These are phyloP conservation scores for Sandelia bainsii DNA, from an alignment of 2,797 vertebrate species.

Conservation along the genomic window DNA sequence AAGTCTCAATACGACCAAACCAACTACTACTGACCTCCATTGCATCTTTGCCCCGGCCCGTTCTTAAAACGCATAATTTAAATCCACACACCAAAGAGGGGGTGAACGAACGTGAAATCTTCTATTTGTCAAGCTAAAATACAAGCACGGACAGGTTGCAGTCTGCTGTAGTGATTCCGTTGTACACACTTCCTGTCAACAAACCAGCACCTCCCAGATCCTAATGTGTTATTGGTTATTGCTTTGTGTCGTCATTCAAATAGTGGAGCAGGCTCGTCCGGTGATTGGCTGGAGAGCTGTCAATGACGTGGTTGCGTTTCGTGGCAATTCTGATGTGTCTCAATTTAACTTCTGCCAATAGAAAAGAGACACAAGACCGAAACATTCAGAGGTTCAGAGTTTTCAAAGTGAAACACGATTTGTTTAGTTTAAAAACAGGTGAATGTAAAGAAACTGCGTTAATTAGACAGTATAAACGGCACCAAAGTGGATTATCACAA, in stretches of 20 bases:
- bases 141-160: neutral
- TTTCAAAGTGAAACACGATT: neutral
- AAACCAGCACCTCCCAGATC: slow-evolving; percentile 68
- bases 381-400: slow-evolving; percentile 15
- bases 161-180: slow-evolving; percentile 34
- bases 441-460: no score
- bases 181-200: slow-evolving; percentile 84
- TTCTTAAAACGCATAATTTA: slow-evolving; percentile 84
- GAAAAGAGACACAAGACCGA: slow-evolving; percentile 63
- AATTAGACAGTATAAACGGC: no score
- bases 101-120: slow-evolving; percentile 27
- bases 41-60: slow-evolving; percentile 89
- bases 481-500: no score
- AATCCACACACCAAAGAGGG: slow-evolving; percentile 45
- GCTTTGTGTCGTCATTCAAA: neutral
- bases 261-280: rapidly evolving
- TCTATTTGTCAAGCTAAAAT: slow-evolving; percentile 27
- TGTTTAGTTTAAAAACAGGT: neutral
- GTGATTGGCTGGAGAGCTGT: slow-evolving; percentile 66
- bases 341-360: slow-evolving; percentile 59
- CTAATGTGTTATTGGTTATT: slow-evolving; percentile 69
- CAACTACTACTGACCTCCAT: slow-evolving; percentile 95
- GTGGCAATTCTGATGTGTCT: slow-evolving; percentile 67
- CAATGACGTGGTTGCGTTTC: slow-evolving; percentile 57
- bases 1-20: slow-evolving; percentile 90